Evolutionary conservation across 2,888 invertebrate species (phyloP).

Genomic region (Shargacucullia verbasci): DNA sequence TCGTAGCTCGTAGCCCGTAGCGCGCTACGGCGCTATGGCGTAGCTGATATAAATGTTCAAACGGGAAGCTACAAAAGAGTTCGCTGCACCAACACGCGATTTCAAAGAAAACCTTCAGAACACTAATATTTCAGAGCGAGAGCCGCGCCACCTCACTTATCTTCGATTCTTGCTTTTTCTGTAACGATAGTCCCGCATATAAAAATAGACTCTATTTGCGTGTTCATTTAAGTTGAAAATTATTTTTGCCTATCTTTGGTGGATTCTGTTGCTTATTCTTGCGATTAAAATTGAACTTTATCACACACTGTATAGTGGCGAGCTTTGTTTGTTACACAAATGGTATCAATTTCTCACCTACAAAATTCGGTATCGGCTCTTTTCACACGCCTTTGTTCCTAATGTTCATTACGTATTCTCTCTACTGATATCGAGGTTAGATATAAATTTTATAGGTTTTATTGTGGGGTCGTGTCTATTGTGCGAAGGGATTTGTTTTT

Average conservation of each 20-base stretch:
- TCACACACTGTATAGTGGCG: slow-evolving; percentile 49
- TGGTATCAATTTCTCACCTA: slow-evolving; percentile 79
- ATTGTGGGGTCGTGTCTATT: slow-evolving; percentile 73
- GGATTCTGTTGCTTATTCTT: slow-evolving; percentile 59
- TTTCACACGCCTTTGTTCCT: slow-evolving; percentile 84
- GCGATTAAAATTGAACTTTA: slow-evolving; percentile 61
- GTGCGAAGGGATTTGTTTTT: slow-evolving; percentile 73
- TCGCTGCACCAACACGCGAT: slow-evolving; percentile 68
- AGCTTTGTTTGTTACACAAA: slow-evolving; percentile 46
- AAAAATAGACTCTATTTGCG: slow-evolving; percentile 53
- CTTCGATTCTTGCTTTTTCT: slow-evolving; percentile 74
- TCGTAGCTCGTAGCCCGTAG: slow-evolving; percentile 39
- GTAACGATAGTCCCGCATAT: slow-evolving; percentile 24
- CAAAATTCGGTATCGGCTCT: slow-evolving; percentile 81
- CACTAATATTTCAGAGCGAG: slow-evolving; percentile 81
- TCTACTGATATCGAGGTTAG: slow-evolving; percentile 81
- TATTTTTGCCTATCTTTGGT: slow-evolving; percentile 49
- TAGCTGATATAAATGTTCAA: slow-evolving; percentile 62
- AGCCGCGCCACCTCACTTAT: slow-evolving; percentile 78
- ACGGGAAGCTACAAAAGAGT: slow-evolving; percentile 66
- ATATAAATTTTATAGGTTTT: slow-evolving; percentile 84
- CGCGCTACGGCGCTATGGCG: slow-evolving; percentile 47
- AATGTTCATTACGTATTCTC: slow-evolving; percentile 87
- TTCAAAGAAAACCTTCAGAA: slow-evolving; percentile 78
- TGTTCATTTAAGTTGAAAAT: slow-evolving; percentile 57